These are phyloP conservation scores for Plestiodon gilberti DNA, from an alignment of 2,113 vertebrate species.

Conservation along the genomic window DNA sequence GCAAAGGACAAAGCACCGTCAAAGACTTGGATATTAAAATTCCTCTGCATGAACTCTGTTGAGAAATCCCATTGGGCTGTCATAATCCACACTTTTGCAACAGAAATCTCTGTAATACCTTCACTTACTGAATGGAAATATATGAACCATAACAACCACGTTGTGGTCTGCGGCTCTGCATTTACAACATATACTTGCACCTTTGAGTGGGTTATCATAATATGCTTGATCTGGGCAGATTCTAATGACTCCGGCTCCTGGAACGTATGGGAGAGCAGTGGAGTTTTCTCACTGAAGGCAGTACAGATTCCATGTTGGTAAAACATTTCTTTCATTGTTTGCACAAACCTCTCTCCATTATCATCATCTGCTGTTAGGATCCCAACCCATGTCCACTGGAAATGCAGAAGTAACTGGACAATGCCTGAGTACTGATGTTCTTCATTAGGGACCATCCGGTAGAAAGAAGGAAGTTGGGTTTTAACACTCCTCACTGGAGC, in stretches of 20 bases:
- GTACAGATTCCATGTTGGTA: not conserved
- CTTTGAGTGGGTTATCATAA: too few relatives aligned
- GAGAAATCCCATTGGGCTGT: not conserved
- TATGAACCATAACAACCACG: not conserved
- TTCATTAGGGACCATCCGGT: too few relatives aligned
- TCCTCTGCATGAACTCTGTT: rapidly evolving
- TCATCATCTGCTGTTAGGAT: too few relatives aligned
- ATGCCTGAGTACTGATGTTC: not conserved
- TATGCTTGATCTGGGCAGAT: too few relatives aligned
- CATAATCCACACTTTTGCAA: not conserved
- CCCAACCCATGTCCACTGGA: too few relatives aligned
- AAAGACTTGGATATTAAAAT: not conserved
- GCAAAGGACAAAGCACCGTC: conserved; percentile 13
- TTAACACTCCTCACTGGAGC: conserved; percentile 5
- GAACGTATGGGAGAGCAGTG: not conserved
- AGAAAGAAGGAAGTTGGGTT: not conserved
- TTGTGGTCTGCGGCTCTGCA: not conserved
- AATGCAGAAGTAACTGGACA: not conserved
- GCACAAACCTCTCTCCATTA: too few relatives aligned
- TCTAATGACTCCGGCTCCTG: too few relatives aligned
- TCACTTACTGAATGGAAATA: not conserved
- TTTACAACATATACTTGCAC: not conserved
- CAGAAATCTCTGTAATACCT: not conserved
- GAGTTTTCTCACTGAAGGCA: not conserved
- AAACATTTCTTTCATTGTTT: not conserved